These are phyloP conservation scores for Falco naumanni DNA, from an alignment of 2,797 vertebrate species.

Conservation along the genomic window DNA sequence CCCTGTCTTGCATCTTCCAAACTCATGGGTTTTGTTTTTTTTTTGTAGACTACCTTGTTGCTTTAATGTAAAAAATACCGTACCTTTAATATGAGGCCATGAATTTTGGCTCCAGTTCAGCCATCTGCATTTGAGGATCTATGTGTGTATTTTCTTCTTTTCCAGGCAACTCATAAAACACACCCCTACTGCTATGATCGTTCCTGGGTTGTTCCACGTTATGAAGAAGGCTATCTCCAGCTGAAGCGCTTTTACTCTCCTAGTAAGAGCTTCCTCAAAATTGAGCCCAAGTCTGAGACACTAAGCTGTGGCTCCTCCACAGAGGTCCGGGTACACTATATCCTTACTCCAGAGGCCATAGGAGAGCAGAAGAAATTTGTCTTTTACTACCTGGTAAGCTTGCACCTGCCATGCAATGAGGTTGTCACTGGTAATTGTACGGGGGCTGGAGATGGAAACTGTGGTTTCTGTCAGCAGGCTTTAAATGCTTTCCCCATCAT, in stretches of 20 bases:
- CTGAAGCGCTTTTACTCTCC: slow-evolving; percentile 65
- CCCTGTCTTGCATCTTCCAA: not conserved
- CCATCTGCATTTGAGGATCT: not conserved
- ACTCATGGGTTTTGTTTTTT: not conserved
- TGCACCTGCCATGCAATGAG: not conserved
- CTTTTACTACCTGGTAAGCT: slow-evolving; percentile 77
- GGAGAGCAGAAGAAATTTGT: slow-evolving; percentile 47
- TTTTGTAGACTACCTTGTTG: not conserved
- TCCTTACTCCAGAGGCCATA: slow-evolving; percentile 40
- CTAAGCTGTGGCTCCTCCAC: slow-evolving; percentile 62
- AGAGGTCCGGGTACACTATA: slow-evolving; percentile 56
- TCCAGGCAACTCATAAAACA: slow-evolving; percentile 69
- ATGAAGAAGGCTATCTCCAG: not conserved
- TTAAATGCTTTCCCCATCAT: not conserved
- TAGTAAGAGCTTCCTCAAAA: slow-evolving; percentile 73
- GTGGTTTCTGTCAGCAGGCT: not conserved
- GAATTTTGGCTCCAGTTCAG: not conserved
- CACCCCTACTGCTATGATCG: not conserved
- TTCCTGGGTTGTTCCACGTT: slow-evolving; percentile 35
- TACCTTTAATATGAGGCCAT: not conserved
- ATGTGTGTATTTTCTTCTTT: not conserved
- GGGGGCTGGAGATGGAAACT: not conserved
- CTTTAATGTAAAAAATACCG: not conserved
- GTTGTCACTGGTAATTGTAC: not conserved
- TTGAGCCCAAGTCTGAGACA: slow-evolving; percentile 25